These are phyloP conservation scores for Laticauda laticaudata DNA, from an alignment of 2,113 vertebrate species.

Conservation along the genomic window DNA sequence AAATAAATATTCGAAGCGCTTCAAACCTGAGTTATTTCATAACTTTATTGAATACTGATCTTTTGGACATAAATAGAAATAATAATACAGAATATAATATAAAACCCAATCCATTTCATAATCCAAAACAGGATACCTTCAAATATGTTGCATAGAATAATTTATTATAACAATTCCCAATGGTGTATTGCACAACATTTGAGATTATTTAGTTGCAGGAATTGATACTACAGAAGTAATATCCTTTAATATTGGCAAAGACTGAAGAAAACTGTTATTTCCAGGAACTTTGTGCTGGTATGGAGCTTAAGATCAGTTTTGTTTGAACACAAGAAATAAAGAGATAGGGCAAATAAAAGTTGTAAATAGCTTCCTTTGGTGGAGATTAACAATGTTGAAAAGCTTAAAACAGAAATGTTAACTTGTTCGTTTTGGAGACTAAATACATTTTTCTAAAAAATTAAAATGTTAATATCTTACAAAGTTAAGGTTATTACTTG, in stretches of 20 bases:
- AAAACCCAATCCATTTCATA: background rate
- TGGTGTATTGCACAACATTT: background rate
- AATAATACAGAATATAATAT: background rate
- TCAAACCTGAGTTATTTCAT: conserved; percentile 11
- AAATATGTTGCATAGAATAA: background rate
- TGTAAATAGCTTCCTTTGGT: background rate
- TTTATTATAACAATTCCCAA: background rate
- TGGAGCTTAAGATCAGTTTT: background rate
- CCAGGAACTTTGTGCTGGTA: background rate
- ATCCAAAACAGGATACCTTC: background rate
- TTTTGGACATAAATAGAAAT: background rate
- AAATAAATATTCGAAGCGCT: conserved; percentile 75
- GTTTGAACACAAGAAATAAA: background rate
- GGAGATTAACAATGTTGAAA: background rate
- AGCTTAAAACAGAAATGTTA: background rate
- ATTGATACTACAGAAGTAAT: background rate
- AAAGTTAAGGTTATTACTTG: background rate
- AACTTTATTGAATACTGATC: conserved; percentile 7
- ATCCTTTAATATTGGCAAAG: background rate
- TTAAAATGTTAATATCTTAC: background rate
- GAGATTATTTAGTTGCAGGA: background rate
- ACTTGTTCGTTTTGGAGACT: background rate
- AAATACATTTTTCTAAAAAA: background rate
- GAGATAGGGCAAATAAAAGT: background rate
- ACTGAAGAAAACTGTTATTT: background rate